Evolutionary conservation across 2,797 vertebrate genomes (phyloP), one percentile per base, ranked within the genome.

Genomic region (Denticeps clupeoides): DNA sequence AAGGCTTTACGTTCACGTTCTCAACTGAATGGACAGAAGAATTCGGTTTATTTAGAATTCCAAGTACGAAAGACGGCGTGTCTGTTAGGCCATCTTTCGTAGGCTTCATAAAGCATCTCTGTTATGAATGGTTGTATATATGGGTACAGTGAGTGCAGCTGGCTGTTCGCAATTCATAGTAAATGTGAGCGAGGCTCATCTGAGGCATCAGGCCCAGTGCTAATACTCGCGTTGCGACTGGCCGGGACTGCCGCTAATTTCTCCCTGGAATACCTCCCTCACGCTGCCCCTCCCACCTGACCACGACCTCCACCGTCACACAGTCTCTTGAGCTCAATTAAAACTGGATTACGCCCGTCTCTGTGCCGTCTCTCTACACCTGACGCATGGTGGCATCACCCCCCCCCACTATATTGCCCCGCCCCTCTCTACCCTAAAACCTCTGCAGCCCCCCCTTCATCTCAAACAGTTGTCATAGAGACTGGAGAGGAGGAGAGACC

Each of bases 301-400:
- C n/a, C n/a, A 46, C 38, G 51, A 88, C 89, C 86, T 54, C 83
- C 81, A 84, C 81, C 88, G 89, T 87, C 85, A 83, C 86, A 84
- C 87, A 90, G 88, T 94, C 93, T 96, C 94, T 87, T 82, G 92
- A 95, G 94, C 87, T 93, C 90, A 98, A 98, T 98, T 98, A 98
- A 93, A 96, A 92, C 87, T 89, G 94, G 89, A 98, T 96, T 96
- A 97, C 86, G 89, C 82, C 85, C 84, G 91, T 88, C 90, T 86
- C 82, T 82, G 87, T 86, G 82, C 86, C 87, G 74, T 83, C 71
- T 82, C 79, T 85, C 79, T 76, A 62, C 64, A 67, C 67, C n/a
- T n/a, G n/a, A n/a, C n/a, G n/a, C n/a, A n/a, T n/a, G n/a, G n/a
- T n/a, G n/a, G n/a, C n/a, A n/a, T n/a, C n/a, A n/a, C n/a, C n/a